Evolutionary conservation across 2,113 vertebrate species (phyloP).

Genomic region (Rhinogobius similis): DNA sequence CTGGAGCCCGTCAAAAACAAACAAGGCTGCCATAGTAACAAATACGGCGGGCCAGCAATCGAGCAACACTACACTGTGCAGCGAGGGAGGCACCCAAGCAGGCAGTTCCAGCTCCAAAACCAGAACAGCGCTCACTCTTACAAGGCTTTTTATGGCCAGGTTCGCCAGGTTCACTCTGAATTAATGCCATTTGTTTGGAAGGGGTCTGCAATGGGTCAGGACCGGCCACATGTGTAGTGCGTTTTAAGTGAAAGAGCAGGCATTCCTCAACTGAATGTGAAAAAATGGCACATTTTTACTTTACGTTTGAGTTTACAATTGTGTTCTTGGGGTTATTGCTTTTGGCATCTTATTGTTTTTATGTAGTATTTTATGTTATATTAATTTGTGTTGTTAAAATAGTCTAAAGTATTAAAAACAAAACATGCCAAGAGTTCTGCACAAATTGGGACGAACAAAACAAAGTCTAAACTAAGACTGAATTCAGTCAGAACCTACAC

Average conservation of each 20-base stretch:
- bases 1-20: constrained; percentile 54
- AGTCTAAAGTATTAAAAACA: too few relatives aligned
- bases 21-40: constrained; percentile 72
- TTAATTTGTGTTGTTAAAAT: not conserved
- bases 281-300: constrained; percentile 14
- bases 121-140: constrained; percentile 32
- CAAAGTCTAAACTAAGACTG: constrained; percentile 77
- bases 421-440: not conserved
- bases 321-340: too few relatives aligned
- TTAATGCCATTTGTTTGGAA: constrained; percentile 48
- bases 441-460: constrained; percentile 19
- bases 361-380: too few relatives aligned
- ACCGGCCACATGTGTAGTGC: constrained; percentile 50
- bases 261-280: constrained; percentile 57
- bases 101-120: constrained; percentile 33
- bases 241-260: constrained; percentile 54
- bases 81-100: constrained; percentile 47
- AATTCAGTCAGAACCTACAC: constrained; percentile 53
- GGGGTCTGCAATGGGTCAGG: constrained; percentile 43
- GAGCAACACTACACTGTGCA: constrained; percentile 47
- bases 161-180: constrained; percentile 47
- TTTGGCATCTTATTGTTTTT: too few relatives aligned
- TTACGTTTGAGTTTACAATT: too few relatives aligned
- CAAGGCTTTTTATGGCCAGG: constrained; percentile 57
- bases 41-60: constrained; percentile 59